Conservation (phyloP, 1,140 invertebrate genomes). For the Elymnias hypermnestra region DNA sequence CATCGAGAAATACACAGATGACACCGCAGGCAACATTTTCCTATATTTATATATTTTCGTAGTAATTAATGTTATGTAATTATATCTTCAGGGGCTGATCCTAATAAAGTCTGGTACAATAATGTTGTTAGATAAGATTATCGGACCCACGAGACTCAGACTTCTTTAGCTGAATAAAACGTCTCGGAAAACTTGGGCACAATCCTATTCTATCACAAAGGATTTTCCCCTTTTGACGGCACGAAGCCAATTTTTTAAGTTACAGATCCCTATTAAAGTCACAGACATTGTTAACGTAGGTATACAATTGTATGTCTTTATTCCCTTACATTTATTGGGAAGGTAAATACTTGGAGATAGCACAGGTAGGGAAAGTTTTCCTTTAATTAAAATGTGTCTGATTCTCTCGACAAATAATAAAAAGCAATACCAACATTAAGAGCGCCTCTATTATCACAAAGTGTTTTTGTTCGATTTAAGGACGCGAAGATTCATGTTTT, state of each 20-base stretch:
- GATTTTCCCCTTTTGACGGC: conserved; percentile 40
- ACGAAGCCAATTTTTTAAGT: conserved; percentile 45
- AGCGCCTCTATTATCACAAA: too few species aligned
- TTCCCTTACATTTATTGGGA: conserved; percentile 17
- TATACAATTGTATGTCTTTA: conserved; percentile 21
- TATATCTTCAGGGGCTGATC: conserved; percentile 11
- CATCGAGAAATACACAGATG: too few species aligned
- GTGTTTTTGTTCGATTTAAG: too few species aligned
- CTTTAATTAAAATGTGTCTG: conserved; percentile 14
- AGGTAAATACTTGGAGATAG: conserved; percentile 10
- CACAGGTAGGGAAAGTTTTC: conserved; percentile 11
- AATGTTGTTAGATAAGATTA: conserved; percentile 28
- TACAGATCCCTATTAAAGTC: conserved; percentile 38
- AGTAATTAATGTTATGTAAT: conserved; percentile 16
- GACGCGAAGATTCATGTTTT: too few species aligned
- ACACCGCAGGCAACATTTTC: too few species aligned
- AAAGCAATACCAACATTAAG: not conserved
- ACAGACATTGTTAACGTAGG: conserved; percentile 24
- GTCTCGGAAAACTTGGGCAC: conserved; percentile 39
- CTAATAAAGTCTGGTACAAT: conserved; percentile 21
- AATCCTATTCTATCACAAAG: conserved; percentile 47
- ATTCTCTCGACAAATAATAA: not conserved
- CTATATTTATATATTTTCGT: too few species aligned
- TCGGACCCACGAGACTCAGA: conserved; percentile 25
- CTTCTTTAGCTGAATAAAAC: conserved; percentile 29